Percentiles rank a stretch among this genome's conserved stretches.
Conservation (phyloP, 2,888 invertebrate species). For the Abscondita cerata region DNA sequence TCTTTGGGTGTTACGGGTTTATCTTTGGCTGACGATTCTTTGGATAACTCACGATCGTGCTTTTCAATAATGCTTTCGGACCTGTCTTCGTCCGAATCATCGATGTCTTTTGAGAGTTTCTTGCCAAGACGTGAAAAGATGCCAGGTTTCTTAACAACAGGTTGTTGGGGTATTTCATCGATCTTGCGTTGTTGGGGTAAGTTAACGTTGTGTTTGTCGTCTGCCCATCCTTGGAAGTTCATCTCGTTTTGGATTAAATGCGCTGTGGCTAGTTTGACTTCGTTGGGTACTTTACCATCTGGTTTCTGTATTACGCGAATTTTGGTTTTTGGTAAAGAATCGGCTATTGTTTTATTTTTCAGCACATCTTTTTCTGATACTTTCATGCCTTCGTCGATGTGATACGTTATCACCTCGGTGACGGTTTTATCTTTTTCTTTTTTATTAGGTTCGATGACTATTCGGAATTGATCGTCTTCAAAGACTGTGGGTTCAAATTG, state of each 20-base stretch:
- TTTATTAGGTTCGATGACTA: constrained; percentile 49
- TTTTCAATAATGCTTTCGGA: constrained; percentile 52
- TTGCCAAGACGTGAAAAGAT: constrained; percentile 51
- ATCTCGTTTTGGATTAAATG: constrained; percentile 53
- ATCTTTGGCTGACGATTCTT: constrained; percentile 41
- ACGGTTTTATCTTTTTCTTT: constrained; percentile 48
- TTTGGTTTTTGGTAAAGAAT: constrained; percentile 43
- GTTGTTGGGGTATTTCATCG: constrained; percentile 41
- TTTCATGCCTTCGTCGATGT: constrained; percentile 44
- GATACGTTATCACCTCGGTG: constrained; percentile 48
- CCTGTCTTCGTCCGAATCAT: constrained; percentile 48
- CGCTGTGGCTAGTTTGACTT: constrained; percentile 46
- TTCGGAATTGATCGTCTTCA: constrained; percentile 52
- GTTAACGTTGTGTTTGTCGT: constrained; percentile 44
- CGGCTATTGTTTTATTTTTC: not conserved
- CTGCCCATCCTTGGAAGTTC: constrained; percentile 48
- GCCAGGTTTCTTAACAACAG: constrained; percentile 48
- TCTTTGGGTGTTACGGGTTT: constrained; percentile 23
- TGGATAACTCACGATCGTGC: constrained; percentile 52
- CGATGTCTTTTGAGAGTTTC: constrained; percentile 52
- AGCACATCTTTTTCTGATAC: not conserved
- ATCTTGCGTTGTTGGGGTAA: constrained; percentile 30
- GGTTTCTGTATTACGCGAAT: constrained; percentile 51
- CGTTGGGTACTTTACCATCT: constrained; percentile 28
- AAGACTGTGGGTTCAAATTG: constrained; percentile 51